Evolutionary conservation across 2,888 invertebrate species (phyloP), one percentile per base, ranked within the genome.

Genomic region (Cephus spinipes): DNA sequence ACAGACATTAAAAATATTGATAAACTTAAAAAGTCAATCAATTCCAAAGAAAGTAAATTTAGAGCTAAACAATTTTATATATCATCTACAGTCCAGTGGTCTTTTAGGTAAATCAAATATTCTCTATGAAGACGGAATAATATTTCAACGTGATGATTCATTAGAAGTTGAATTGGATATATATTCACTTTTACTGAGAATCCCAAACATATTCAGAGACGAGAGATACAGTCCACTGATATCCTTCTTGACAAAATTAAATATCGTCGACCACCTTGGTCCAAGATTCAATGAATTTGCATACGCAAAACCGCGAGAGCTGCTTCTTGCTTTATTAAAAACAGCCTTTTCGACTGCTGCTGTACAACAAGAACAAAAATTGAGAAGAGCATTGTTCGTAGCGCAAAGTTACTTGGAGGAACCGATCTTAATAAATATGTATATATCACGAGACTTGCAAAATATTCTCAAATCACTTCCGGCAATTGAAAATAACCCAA

Each of bases 231-330:
- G 68, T 12, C 79, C 79, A 15, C 35, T 81, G 73, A 12, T 81
- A 30, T 76, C 74, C 33, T 79, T 81, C 30, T 31, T 79, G 23
- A 74, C 81, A 12, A 77, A 81, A 73, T 31, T 71, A 12, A 81
- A 81, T 68, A n/a, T 79, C 9, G 68, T 79, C 69, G 34, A 77
- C 6, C 32, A 76, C 32, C 77, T 81, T 69, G 69, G 79, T 15
- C 69, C 55, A n/a, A 73, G 55, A 32, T 81, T 81, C 75, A 81
- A 81, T 35, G 79, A 81, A n/a, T 81, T 81, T 12, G 77, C 74
- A 23, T 36, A 81, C 73, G 71, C 74, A 12, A 73, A 75, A 23
- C 75, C 81, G 12, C 73, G 75, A 31, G 30, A 30, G 6, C 30
- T 81, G 68, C 75, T 81, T 4, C n/a, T 81, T 4, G 77, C 71